phyloP scores from a whole-genome alignment of 1,140 invertebrate species.

The Parapsyche elsis region DNA sequence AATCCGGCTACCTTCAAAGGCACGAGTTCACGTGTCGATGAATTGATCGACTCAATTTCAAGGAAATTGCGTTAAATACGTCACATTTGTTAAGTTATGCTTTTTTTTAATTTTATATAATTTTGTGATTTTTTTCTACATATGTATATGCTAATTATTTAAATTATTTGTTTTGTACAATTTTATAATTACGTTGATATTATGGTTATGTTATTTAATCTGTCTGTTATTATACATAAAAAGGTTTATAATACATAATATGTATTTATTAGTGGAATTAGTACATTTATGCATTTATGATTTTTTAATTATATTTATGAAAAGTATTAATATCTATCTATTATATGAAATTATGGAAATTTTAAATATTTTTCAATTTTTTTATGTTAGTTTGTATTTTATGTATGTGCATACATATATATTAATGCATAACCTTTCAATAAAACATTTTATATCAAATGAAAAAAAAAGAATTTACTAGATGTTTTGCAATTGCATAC shows the following conservation, averaged over 20 bases:
- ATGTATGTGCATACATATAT: too few species aligned
- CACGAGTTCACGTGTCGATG: conserved; percentile 81
- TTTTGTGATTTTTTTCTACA: conserved; percentile 27
- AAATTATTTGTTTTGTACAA: conserved; percentile 10
- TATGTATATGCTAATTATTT: conserved; percentile 16
- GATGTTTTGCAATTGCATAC: too few species aligned
- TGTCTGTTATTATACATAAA: conserved; percentile 11
- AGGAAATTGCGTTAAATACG: conserved; percentile 68
- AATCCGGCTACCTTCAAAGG: conserved; percentile 85
- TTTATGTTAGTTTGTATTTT: too few species aligned
- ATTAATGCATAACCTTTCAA: too few species aligned
- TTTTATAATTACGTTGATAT: not conserved
- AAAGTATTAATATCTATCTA: too few species aligned
- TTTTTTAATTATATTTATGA: not conserved
- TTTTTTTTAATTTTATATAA: conserved; percentile 34
- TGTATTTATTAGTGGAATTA: conserved; percentile 9
- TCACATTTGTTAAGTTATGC: conserved; percentile 6
- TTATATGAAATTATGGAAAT: too few species aligned
- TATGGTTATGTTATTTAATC: not conserved
- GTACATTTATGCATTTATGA: conserved; percentile 24
- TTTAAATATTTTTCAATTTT: too few species aligned
- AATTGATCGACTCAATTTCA: conserved; percentile 79
- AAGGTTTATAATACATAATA: not conserved
- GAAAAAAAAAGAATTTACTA: too few species aligned
- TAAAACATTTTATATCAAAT: too few species aligned